Evolutionary conservation across 2,113 vertebrate genomes (phyloP), one percentile per base, ranked within the genome.

Genomic region (Elanus axillaris): DNA sequence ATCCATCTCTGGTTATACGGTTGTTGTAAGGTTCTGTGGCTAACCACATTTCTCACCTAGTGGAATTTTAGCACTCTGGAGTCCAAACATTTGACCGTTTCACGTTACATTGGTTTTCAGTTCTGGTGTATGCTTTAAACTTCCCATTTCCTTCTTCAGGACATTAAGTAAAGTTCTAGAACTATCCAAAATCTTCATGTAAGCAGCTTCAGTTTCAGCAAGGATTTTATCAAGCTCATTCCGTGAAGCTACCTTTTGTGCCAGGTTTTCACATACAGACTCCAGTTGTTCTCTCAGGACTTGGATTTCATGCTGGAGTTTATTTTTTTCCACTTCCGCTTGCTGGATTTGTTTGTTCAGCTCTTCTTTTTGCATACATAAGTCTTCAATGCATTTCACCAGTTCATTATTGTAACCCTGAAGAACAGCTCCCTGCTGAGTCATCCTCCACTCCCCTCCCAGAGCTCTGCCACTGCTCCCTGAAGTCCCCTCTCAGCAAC

Each of bases 151-250:
- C 52, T 94, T 96, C 93, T 97, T 97, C 88, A 97, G 56, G 43
- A 96, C 96, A 69, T 72, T 95, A 81, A 98, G 93, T 63, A 98
- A 92, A 82, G 92, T 96, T 81, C 91, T 96, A 94, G 96, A 97
- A 60, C 96, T 98, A 68, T 97, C 95, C 96, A 98, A 92, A 93
- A 98, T 98, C 94, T 97, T 97, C 94, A 96, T 95, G 62, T 97
- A 98, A 74, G 97, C 96, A 52, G 93, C 79, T 88, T 96, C 93
- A 20, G 95, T 96, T 95, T 98, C 97, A 75, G 94, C 94, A 69
- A 98, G 96, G 64, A 97, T 93, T 91, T 95, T 96, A 45, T 97
- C 95, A 73, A 98, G 97, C 45, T 97, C 94, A 14, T 97, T 95
- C 50, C 96, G 77, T 8, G 89, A 89, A 36, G 96, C 88, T 50